Evolutionary conservation across 2,797 vertebrate species (phyloP).

Genomic region (Acanthis flammea): DNA sequence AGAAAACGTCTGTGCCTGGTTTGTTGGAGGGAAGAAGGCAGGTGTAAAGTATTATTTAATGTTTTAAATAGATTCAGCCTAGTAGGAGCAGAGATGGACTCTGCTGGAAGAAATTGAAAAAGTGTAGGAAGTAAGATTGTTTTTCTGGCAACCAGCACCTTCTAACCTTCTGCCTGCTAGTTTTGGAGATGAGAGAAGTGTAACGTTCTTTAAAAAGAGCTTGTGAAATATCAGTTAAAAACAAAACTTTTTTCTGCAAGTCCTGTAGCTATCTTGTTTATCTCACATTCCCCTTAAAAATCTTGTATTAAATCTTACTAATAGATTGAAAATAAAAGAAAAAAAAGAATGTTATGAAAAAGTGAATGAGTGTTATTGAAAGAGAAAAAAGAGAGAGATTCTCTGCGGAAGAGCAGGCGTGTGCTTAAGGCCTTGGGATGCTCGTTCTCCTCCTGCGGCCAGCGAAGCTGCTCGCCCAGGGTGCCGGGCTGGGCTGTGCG

Average conservation of each 20-base stretch:
- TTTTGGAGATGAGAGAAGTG: neutral
- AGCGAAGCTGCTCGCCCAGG: accelerated
- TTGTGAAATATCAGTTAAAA: neutral
- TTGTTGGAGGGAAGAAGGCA: neutral
- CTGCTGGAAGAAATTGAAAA: neutral
- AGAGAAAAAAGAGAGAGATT: neutral
- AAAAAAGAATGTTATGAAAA: too few relatives aligned
- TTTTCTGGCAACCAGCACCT: neutral
- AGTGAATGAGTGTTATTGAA: neutral
- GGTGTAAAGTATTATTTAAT: neutral
- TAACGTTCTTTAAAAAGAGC: neutral
- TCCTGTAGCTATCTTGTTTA: neutral
- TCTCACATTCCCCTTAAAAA: neutral
- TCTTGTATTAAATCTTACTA: too few relatives aligned
- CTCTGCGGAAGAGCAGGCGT: neutral
- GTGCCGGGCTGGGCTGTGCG: neutral
- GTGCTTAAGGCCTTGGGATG: neutral
- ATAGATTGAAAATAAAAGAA: neutral
- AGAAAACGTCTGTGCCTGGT: neutral
- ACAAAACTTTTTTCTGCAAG: neutral
- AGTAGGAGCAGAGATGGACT: neutral
- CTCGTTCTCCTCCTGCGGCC: accelerated
- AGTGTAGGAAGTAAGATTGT: neutral
- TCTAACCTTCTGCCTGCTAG: neutral
- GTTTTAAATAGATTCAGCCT: neutral